Conservation (phyloP, 1,140 invertebrate genomes). For the Thaumetopoea pityocampa region DNA sequence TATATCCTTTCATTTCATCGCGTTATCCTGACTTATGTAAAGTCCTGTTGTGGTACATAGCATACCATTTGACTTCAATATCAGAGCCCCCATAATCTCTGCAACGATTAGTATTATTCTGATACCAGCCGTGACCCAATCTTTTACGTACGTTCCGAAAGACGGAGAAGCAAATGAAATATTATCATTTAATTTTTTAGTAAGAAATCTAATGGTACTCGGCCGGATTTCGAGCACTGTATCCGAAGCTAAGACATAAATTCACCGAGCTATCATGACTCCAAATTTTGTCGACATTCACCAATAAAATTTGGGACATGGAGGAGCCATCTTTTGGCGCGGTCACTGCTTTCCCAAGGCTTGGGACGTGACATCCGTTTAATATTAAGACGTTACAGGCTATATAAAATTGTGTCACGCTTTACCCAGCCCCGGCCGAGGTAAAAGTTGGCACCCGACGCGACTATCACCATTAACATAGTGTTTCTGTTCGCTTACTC, state of each 20-base stretch:
- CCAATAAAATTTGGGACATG: constrained; percentile 18
- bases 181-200: no score
- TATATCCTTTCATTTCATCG: no score
- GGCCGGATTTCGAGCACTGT: no score
- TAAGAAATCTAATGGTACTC: no score
- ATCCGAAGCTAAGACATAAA: constrained; percentile 2
- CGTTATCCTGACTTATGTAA: no score
- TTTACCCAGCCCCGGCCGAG: constrained; percentile 12
- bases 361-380: constrained; percentile 49
- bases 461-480: constrained; percentile 21
- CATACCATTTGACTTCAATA: no score
- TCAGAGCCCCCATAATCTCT: no score
- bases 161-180: no score
- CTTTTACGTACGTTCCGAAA: no score
- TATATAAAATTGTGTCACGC: constrained; percentile 60
- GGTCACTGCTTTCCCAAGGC: constrained; percentile 38
- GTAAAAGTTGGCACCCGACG: constrained; percentile 15
- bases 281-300: constrained; percentile 2
- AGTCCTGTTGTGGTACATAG: no score
- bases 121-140: no score
- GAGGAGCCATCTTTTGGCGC: constrained; percentile 20
- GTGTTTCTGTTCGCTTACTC: constrained; percentile 18
- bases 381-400: constrained; percentile 35
- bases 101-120: no score
- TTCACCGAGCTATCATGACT: neutral